Evolutionary conservation across 2,113 vertebrate species (phyloP).

Genomic region (Leptodactylus fuscus): DNA sequence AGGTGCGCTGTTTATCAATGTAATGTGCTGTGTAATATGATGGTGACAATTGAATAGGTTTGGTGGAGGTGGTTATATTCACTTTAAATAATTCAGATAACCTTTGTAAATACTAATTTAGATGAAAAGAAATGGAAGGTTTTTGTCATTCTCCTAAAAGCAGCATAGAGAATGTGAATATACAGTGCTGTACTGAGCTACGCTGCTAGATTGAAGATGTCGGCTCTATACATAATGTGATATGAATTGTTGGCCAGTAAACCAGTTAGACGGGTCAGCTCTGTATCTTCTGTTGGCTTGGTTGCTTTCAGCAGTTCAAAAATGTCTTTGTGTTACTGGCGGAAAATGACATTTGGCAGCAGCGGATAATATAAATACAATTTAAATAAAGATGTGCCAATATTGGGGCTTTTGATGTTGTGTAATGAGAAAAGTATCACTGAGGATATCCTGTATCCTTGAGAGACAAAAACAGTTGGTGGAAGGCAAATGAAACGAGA

Average conservation of each 20-base stretch:
- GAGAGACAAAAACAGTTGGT: slow-evolving; percentile 21
- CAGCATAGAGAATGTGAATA: not conserved
- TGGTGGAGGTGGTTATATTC: too few relatives aligned
- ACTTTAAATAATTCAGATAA: too few relatives aligned
- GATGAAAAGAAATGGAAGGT: not conserved
- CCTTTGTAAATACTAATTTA: not conserved
- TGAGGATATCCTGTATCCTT: slow-evolving; percentile 46
- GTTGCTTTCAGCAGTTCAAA: not conserved
- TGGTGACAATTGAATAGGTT: too few relatives aligned
- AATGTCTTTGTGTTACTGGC: slow-evolving; percentile 23
- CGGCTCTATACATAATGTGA: not conserved
- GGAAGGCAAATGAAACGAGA: slow-evolving; percentile 22
- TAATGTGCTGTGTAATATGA: too few relatives aligned
- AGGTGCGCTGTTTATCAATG: too few relatives aligned
- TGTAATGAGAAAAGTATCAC: slow-evolving; percentile 19
- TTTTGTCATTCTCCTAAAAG: not conserved
- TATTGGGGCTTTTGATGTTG: slow-evolving; percentile 30
- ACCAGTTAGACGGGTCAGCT: slow-evolving; percentile 23
- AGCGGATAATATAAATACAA: slow-evolving; percentile 3
- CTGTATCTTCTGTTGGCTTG: slow-evolving; percentile 20
- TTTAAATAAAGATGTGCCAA: slow-evolving; percentile 23
- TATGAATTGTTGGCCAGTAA: slow-evolving; percentile 18
- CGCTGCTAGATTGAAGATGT: not conserved
- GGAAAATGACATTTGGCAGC: slow-evolving; percentile 21
- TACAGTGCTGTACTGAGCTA: not conserved